A percentile compares a stretch with the other conserved stretches of the same genome.
Conservation (phyloP, 1,140 invertebrate species). For the Trachymyrmex septentrionalis region DNA sequence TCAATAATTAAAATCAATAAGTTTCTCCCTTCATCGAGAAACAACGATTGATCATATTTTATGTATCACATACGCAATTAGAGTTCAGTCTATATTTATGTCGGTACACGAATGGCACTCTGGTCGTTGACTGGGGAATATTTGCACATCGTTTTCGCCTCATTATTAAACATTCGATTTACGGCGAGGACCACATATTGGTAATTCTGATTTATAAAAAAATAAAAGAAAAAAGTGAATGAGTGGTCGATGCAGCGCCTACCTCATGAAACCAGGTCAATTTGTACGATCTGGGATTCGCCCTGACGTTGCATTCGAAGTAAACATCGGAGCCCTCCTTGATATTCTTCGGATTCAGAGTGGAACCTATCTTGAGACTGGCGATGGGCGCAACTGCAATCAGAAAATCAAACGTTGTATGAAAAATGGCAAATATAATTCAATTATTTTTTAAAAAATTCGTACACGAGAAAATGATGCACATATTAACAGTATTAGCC, state of each 20-base stretch:
- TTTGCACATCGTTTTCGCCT: background rate
- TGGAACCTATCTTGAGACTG: constrained; percentile 87
- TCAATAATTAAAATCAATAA: no score
- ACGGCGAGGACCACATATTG: background rate
- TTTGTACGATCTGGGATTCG: constrained; percentile 88
- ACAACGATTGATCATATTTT: background rate
- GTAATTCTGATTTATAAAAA: constrained; percentile 12
- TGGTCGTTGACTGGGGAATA: background rate
- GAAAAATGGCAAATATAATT: background rate
- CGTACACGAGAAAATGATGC: no score
- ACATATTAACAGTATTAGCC: no score
- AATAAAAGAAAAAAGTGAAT: background rate
- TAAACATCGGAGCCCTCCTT: constrained; percentile 88
- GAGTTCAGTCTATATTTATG: background rate
- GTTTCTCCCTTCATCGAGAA: no score
- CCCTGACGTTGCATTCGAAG: constrained; percentile 87
- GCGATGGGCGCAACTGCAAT: constrained; percentile 87
- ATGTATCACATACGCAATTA: background rate
- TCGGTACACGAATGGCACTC: background rate
- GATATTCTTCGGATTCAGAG: constrained; percentile 86
- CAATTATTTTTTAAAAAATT: no score
- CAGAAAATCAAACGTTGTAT: constrained; percentile 32
- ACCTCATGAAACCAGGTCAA: constrained; percentile 89
- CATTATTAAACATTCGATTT: constrained; percentile 14
- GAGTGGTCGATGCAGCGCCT: constrained; percentile 44